phyloP scores from a whole-genome alignment of 1,140 invertebrate genomes.

The Bombyx mandarina region DNA sequence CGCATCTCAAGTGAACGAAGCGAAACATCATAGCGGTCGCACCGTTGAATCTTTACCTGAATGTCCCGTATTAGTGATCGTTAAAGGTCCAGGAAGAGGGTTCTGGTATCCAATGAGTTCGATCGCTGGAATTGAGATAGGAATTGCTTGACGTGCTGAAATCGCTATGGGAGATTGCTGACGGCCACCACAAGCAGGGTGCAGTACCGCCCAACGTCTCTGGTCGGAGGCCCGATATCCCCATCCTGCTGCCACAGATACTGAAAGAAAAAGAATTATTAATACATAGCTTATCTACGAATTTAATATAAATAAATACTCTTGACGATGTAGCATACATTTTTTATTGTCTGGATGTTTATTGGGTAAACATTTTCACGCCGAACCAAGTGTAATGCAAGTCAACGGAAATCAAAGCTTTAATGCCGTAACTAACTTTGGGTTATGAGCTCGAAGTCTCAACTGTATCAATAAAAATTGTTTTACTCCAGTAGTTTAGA shows the following conservation, averaged over 20 bases:
- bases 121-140: constrained; percentile 77
- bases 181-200: constrained; percentile 74
- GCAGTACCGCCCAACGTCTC: constrained; percentile 73
- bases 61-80: constrained; percentile 77
- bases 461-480: too few relatives aligned
- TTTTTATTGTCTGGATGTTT: too few relatives aligned
- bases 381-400: too few relatives aligned
- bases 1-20: not conserved
- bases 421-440: too few relatives aligned
- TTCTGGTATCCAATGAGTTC: constrained; percentile 81
- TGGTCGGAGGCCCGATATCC: constrained; percentile 76
- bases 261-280: constrained; percentile 16
- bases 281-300: not conserved
- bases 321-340: too few relatives aligned
- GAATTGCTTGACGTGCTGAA: constrained; percentile 72
- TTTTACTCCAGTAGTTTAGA: too few relatives aligned
- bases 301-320: too few relatives aligned
- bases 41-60: constrained; percentile 69
- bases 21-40: not conserved
- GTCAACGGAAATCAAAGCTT: too few relatives aligned
- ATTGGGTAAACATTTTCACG: too few relatives aligned
- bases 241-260: constrained; percentile 52
- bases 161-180: constrained; percentile 78
- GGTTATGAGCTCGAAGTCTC: too few relatives aligned
- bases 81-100: constrained; percentile 73